Evolutionary conservation across 1,140 invertebrate genomes (phyloP), one percentile per base, ranked within the genome.

Genomic region (Nephila pilipes): DNA sequence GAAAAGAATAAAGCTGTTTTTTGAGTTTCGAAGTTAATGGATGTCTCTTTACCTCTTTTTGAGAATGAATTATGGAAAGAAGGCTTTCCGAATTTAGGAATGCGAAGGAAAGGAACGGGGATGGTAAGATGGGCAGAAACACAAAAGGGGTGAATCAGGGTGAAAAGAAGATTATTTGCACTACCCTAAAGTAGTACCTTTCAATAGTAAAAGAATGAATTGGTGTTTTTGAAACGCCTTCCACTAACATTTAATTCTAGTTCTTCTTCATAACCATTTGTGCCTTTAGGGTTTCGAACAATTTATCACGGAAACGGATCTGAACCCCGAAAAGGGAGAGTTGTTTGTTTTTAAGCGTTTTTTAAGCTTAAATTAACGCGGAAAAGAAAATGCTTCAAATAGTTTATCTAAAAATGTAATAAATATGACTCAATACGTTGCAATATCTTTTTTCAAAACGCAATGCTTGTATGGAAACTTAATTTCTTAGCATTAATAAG

Each of bases 171-270:
- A 69, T 25, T 18, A 46, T 69, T 85, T 92, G 55, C 46, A 57
- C 63, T 85, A 12, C 57, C 38, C 22, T 20, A 92, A 92, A 92
- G 29, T 79, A 83, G 55, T 69, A 92, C 90, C 90, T 92, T 92
- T 92, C 90, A 92, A 16, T 16, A 6, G 46, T 85, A 69, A 92
- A 92, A 85, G 90, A 92, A 92, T 92, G 90, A 85, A 85, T 85
- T 63, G 90, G 80, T 92, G 80, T 85, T 65, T 90, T 54, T 69
- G 81, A 69, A 65, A 57, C 80, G 58, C 90, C 81, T 32, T 85
- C 81, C 22, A 85, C 25, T 55, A 57, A 57, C 36, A 57, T 92
- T 69, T 92, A 85, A 92, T 92, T 85, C 55, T 57, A 92, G 79
- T 81, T 1, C 63, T 63, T 46, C 22, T 32, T 20, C 25, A 22